Evolutionary conservation across 2,888 invertebrate genomes (phyloP), one percentile per base, ranked within the genome.

Genomic region (Troides helena): DNA sequence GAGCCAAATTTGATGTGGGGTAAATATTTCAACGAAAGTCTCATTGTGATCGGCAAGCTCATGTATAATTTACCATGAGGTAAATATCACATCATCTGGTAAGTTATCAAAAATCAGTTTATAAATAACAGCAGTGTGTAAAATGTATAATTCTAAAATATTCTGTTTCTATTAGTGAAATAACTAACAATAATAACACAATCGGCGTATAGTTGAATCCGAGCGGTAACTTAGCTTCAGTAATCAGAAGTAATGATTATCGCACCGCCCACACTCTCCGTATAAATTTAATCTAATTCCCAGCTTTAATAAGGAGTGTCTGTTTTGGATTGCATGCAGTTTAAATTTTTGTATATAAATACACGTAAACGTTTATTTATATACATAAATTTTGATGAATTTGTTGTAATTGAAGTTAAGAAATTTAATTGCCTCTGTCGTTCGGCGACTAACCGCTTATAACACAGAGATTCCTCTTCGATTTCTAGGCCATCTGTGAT

Each of bases 161-260:
- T 18, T 17, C 50, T 2, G 50, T 50, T 50, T 18, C 18, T 50
- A 50, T 5, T 50, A 2, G 50, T 50, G 50, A 50, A 50, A 17
- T 50, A 39, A 50, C 50, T 50, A 14, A 50, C 18, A 57, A 21
- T 39, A 39, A 39, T 39, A 57, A 57, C 21, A 21, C 23, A 8
- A 57, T 21, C 21, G 2, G 8, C 2, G 21, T 7, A 57, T 21
- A 57, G n/a, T 57, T 10, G 21, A n/a, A 57, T 57, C n/a, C 57
- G 18, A 21, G 57, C 57, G n/a, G 21, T 57, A 57, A 57, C 10
- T 57, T 57, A 57, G 21, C 5, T 57, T 57, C 57, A n/a, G 12
- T 57, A 57, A 57, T 21, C 57, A 21, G 57, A 57, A 57, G 18
- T 21, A 57, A 57, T 57, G 57, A 57, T 57, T 57, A 57, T 57